These are phyloP conservation scores for Drosophila melanica DNA, from an alignment of 1,140 invertebrate species.

Conservation along the genomic window DNA sequence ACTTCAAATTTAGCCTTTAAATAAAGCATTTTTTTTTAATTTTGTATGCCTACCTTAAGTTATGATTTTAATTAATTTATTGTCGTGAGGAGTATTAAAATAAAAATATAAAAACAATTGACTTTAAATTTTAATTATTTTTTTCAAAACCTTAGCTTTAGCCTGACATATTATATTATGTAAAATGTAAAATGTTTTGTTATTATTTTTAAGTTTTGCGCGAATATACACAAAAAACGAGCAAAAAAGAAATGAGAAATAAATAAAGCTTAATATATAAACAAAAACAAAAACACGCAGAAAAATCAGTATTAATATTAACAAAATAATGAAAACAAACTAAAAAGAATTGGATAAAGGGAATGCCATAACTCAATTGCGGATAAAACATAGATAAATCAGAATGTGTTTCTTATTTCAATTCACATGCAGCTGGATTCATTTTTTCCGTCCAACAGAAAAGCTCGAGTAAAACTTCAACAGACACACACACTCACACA, in stretches of 20 bases:
- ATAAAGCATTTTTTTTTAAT: slow-evolving; percentile 31
- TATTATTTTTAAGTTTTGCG: slow-evolving; percentile 75
- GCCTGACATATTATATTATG: slow-evolving; percentile 28
- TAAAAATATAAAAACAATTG: slow-evolving; percentile 13
- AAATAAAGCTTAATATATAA: slow-evolving; percentile 68
- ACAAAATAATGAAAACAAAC: background rate
- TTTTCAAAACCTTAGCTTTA: slow-evolving; percentile 44
- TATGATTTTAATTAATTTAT: slow-evolving; percentile 33
- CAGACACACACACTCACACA: background rate
- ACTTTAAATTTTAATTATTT: slow-evolving; percentile 37
- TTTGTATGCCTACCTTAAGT: slow-evolving; percentile 5
- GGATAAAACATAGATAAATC: slow-evolving; percentile 1
- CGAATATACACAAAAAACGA: slow-evolving; percentile 42
- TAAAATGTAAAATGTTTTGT: slow-evolving; percentile 76
- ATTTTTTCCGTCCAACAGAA: slow-evolving; percentile 57
- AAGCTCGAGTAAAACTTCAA: slow-evolving; percentile 4
- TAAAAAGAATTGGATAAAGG: slow-evolving; percentile 16
- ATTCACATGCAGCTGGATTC: slow-evolving; percentile 35
- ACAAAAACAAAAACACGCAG: slow-evolving; percentile 29
- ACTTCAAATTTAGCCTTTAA: slow-evolving; percentile 44
- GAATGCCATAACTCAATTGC: background rate
- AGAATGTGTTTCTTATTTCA: background rate
- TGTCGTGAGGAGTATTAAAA: slow-evolving; percentile 19
- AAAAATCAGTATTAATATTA: slow-evolving; percentile 26
- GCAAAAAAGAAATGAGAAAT: slow-evolving; percentile 54